These are phyloP conservation scores for Xestoiulus laeticollis DNA, from an alignment of 2,888 invertebrate genomes.

Conservation along the genomic window DNA sequence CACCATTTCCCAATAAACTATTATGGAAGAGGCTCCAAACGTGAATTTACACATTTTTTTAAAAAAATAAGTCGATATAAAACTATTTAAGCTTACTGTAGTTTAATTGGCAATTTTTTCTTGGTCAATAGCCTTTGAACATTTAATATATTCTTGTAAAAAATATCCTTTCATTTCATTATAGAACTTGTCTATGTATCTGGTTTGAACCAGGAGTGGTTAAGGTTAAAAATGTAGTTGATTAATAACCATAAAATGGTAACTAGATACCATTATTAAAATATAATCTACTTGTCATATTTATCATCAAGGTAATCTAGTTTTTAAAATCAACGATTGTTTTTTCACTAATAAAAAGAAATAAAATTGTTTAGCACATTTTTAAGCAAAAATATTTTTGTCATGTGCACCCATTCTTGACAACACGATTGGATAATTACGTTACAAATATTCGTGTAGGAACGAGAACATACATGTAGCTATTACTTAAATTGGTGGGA, in stretches of 20 bases:
- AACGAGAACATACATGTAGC: background rate
- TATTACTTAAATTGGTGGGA: background rate
- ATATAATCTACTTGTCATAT: background rate
- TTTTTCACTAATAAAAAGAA: background rate
- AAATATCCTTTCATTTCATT: background rate
- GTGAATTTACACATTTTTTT: no score
- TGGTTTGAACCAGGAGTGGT: background rate
- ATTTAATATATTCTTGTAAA: background rate
- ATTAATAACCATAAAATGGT: conserved; percentile 14
- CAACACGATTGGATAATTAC: background rate
- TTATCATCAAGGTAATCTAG: background rate
- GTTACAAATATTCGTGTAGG: background rate
- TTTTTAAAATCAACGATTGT: background rate
- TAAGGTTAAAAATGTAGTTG: background rate
- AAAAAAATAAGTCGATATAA: background rate
- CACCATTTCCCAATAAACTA: no score
- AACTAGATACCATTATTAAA: conserved; percentile 14
- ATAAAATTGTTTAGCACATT: background rate
- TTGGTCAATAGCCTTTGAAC: background rate
- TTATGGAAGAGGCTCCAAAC: no score
- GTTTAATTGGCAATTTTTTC: no score
- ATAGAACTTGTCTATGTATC: background rate
- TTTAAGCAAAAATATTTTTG: background rate
- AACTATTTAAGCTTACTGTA: background rate
- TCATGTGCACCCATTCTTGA: background rate